phyloP scores from a whole-genome alignment of 2,888 invertebrate genomes.

The Cheilosia pagana region DNA sequence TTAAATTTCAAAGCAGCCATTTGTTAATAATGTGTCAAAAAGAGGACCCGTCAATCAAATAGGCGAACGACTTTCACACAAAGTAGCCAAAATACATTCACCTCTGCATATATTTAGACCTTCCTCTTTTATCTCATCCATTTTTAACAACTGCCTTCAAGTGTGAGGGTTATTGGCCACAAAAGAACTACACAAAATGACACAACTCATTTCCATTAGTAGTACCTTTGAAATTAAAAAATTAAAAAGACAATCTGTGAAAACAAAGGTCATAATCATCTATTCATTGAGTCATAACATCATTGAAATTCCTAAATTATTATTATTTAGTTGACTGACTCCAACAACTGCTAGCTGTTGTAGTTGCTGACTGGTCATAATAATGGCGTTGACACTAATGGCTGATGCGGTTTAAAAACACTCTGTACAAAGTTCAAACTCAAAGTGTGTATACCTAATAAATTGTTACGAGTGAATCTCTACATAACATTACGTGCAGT shows the following conservation, averaged over 20 bases:
- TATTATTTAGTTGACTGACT: conserved; percentile 42
- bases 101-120: not conserved
- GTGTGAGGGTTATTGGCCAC: not conserved
- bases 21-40: too few relatives aligned
- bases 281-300: conserved; percentile 58
- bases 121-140: not conserved
- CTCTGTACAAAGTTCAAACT: conserved; percentile 36
- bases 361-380: conserved; percentile 9
- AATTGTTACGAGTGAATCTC: conserved; percentile 28
- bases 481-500: conserved; percentile 22
- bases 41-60: too few relatives aligned
- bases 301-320: conserved; percentile 53
- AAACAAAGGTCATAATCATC: conserved; percentile 48
- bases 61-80: too few relatives aligned
- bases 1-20: too few relatives aligned
- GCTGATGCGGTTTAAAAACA: conserved; percentile 25
- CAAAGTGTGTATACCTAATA: conserved; percentile 4
- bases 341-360: conserved; percentile 6
- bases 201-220: not conserved
- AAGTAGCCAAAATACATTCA: not conserved
- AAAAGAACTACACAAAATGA: not conserved
- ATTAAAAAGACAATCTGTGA: not conserved
- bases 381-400: conserved; percentile 43
- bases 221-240: not conserved
- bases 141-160: not conserved